Base-by-base conservation (phyloP, 2,113 vertebrate genomes). In the Amblyornis subalaris region DNA sequence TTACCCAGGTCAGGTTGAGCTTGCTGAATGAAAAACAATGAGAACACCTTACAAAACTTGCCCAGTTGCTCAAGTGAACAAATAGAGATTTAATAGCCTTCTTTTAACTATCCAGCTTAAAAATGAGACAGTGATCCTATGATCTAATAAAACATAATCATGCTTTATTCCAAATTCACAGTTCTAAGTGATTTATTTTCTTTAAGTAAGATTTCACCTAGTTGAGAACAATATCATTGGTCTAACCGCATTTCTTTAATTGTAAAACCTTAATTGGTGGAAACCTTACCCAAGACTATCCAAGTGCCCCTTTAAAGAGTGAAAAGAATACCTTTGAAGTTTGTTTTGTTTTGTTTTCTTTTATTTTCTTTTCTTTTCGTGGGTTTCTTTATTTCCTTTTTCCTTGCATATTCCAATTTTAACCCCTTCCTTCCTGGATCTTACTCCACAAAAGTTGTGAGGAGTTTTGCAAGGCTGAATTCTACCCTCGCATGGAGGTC, bases 391-490 rank as follows among this genome's bases (percentile, higher is more conserved):
- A 10, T 31, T 55, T 23, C 2, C 0, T 35, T 54, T 75, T 51
- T 55, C 9, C 8, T 57, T 65, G 2, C 19, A 2, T 17, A 3
- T 23, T 89, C 31, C n/a, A 54, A 5, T 35, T 89, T 74, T 36
- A 31, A 21, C 6, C 4, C 7, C 4, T 55, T 76, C 9, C 28
- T 85, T 77, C 14, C 19, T 20, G 55, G 24, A 17, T 33, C 12
- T 53, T 62, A 47, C 66, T 19, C 23, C 2, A 11, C 12, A 33
- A n/a, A 73, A 58, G 3, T 24, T 1, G 1, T 18, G 12, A 58
- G 12, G 7, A 1, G 0, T 35, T 93, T 58, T 44, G 10, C 0
- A 0, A 54, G 8, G 6, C 6, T 80, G 24, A 35, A 31, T 57
- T 88, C 17, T 38, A 15, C 4, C 5, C 8, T 74, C 67, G 3